These are phyloP conservation scores for Hypercompe scribonia DNA, from an alignment of 2,888 invertebrate species.

Conservation along the genomic window DNA sequence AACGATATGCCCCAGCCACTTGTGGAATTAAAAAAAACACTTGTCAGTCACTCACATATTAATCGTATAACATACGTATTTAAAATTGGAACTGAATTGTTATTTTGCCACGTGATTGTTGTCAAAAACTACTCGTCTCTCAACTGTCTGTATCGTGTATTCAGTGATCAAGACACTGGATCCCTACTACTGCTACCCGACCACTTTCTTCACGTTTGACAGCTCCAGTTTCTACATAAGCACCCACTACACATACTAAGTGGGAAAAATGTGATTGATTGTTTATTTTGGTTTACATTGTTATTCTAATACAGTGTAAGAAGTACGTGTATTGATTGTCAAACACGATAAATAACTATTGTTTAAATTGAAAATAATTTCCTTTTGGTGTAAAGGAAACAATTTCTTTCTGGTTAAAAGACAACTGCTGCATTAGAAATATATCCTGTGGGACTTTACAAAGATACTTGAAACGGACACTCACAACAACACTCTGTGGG, in stretches of 20 bases:
- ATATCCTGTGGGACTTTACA: no score
- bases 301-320: conserved; percentile 29
- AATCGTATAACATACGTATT: background rate
- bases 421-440: no score
- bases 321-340: background rate
- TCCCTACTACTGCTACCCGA: conserved; percentile 38
- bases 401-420: no score
- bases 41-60: background rate
- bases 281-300: conserved; percentile 28
- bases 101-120: conserved; percentile 7
- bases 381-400: background rate
- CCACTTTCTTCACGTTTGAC: conserved; percentile 38
- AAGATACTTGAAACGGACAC: no score
- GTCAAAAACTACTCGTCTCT: conserved; percentile 10
- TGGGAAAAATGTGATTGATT: conserved; percentile 33
- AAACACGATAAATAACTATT: background rate
- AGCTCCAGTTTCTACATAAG: conserved; percentile 25
- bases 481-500: no score
- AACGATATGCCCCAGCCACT: background rate
- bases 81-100: background rate
- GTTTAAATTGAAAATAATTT: background rate
- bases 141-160: conserved; percentile 25
- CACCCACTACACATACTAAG: conserved; percentile 42
- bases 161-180: conserved; percentile 24
- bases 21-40: background rate